These are phyloP conservation scores for Scomber colias DNA, from an alignment of 2,113 vertebrate genomes.

Conservation along the genomic window DNA sequence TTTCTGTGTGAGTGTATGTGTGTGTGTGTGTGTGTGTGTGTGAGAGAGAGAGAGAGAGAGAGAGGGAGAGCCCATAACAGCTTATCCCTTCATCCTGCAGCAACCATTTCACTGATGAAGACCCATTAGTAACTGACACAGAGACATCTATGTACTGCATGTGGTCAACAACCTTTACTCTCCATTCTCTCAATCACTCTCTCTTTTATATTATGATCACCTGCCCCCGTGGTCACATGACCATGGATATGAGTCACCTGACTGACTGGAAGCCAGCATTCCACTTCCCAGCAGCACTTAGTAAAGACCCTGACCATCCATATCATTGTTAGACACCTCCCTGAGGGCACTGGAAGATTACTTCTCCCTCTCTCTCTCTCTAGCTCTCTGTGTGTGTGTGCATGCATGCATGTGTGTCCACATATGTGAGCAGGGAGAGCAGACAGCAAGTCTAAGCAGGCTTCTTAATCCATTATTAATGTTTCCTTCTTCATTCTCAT, in stretches of 20 bases:
- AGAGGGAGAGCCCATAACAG: constrained; percentile 20
- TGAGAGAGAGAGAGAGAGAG: no score
- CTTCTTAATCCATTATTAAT: constrained; percentile 65
- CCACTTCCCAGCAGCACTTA: constrained; percentile 80
- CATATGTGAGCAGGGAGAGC: constrained; percentile 27
- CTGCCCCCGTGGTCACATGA: constrained; percentile 67
- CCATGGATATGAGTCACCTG: constrained; percentile 61
- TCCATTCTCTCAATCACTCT: not conserved
- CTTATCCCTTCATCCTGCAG: constrained; percentile 63
- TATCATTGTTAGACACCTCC: constrained; percentile 59
- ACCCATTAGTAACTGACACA: constrained; percentile 68
- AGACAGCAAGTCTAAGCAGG: constrained; percentile 62
- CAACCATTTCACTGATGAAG: constrained; percentile 59
- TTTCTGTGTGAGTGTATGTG: constrained; percentile 1
- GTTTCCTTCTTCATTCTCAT: constrained; percentile 44
- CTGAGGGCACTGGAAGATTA: constrained; percentile 55
- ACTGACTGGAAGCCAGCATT: constrained; percentile 69
- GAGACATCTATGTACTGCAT: constrained; percentile 15
- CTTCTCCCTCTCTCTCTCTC: constrained; percentile 30
- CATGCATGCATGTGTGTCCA: constrained; percentile 25
- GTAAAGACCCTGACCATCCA: constrained; percentile 69
- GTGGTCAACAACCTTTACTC: constrained; percentile 7
- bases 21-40: constrained; percentile 14
- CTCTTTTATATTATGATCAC: constrained; percentile 33
- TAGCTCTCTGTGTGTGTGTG: constrained; percentile 25